Percentiles rank a stretch among this genome's conserved stretches.
These are phyloP conservation scores for Hypotaenidia philippensis DNA, from an alignment of 2,797 vertebrate genomes.

Conservation along the genomic window DNA sequence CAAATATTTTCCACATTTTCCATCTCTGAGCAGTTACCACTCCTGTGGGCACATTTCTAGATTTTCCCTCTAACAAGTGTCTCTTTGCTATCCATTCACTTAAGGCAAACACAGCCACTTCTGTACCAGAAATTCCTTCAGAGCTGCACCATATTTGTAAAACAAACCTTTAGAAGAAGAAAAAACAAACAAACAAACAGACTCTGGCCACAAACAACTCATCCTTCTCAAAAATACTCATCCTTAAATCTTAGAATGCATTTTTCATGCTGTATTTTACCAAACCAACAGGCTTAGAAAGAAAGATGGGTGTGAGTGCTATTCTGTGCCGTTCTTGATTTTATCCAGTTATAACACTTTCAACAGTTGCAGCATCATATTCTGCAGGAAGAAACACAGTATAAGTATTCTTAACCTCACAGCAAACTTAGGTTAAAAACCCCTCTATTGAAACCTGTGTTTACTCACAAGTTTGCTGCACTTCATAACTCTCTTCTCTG, in stretches of 20 bases:
- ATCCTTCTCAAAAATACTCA: background rate
- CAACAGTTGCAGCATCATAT: background rate
- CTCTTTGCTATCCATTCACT: background rate
- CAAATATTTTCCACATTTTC: background rate
- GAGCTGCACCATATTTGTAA: background rate
- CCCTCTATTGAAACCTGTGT: background rate
- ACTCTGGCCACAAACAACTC: background rate
- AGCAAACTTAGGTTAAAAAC: background rate
- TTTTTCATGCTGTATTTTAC: background rate
- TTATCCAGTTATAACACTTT: background rate
- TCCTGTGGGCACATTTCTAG: background rate
- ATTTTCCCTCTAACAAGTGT: background rate
- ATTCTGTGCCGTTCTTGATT: background rate
- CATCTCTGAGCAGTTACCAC: background rate
- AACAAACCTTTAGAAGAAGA: background rate
- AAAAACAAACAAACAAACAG: too few species aligned
- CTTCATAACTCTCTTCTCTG: background rate
- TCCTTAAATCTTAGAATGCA: background rate
- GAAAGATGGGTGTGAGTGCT: accelerated
- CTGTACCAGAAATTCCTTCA: background rate
- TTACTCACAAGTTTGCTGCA: background rate
- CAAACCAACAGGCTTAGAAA: background rate
- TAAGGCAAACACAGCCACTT: background rate
- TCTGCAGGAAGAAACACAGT: background rate
- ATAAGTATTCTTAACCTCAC: background rate